Evolutionary conservation across 1,140 invertebrate genomes (phyloP).

Genomic region (Cotesia chilonis): DNA sequence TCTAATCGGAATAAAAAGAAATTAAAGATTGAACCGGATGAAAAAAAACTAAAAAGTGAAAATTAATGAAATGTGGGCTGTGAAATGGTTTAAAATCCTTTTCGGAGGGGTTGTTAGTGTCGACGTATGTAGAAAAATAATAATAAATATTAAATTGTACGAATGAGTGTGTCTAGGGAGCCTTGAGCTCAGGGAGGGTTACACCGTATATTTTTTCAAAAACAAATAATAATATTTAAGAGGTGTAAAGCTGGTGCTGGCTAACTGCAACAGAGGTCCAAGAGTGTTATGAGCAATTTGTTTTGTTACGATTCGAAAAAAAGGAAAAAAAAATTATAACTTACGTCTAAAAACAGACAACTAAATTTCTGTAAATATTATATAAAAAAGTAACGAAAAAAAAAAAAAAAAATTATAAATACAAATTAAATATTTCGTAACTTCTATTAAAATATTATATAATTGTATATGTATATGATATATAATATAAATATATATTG

Average conservation of each 20-base stretch:
- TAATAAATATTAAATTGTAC: constrained; percentile 33
- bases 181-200: constrained; percentile 58
- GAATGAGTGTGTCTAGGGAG: constrained; percentile 42
- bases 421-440: constrained; percentile 36
- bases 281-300: constrained; percentile 61
- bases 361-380: constrained; percentile 55
- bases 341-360: constrained; percentile 44
- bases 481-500: constrained; percentile 62
- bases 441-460: constrained; percentile 55
- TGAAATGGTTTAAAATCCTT: constrained; percentile 52
- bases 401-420: too few species aligned
- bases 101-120: constrained; percentile 23
- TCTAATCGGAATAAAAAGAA: neutral
- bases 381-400: constrained; percentile 39
- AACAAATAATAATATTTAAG: constrained; percentile 36
- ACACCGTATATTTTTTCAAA: constrained; percentile 50
- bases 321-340: constrained; percentile 54
- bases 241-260: constrained; percentile 60
- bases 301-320: constrained; percentile 19
- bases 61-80: constrained; percentile 62
- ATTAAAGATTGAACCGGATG: constrained; percentile 6
- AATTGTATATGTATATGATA: constrained; percentile 47
- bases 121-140: constrained; percentile 21
- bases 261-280: constrained; percentile 62
- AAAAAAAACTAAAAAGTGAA: constrained; percentile 28